Evolutionary conservation across 1,140 invertebrate species (phyloP), one percentile per base, ranked within the genome.

Genomic region (Sesamia nonagrioides): DNA sequence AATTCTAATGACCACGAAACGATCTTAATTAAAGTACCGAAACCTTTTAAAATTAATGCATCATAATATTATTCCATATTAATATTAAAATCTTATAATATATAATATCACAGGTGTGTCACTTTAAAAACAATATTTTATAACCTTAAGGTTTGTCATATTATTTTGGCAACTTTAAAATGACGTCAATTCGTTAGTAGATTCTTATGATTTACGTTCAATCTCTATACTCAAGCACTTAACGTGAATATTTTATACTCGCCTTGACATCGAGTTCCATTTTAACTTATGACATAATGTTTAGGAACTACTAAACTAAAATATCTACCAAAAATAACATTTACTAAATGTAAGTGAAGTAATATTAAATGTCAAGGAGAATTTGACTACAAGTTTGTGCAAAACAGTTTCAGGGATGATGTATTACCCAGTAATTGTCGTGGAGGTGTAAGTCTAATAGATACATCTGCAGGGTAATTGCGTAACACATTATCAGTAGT

Each of bases 201-300:
- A 50, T 69, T 61, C 11, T 9, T 9, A 69, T 69, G 66, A 69
- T 69, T 69, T 48, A 69, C 66, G 66, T 11, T 27, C 40, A 68
- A 68, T 60, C 60, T 37, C 6, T 40, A 40, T n/a, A 61, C 13
- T 2, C 8, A 40, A 61, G 21, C 54, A 37, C 42, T 69, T 69
- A 33, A 48, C 37, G 21, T 18, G 40, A 50, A 73, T 58, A 6
- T 73, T 58, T 58, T 40, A 52, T 71, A 48, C 33, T 68, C 17
- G 35, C 69, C 69, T 72, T 73, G 69, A 58, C 52, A 73, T 58
- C 52, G 27, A 73, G 52, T 40, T 73, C 35, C 50, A 37, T 72
- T 72, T 69, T 56, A 17, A 35, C 35, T 15, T 40, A 73, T 73
- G 71, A 73, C 71, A 73, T 73, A 73, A 73, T 73, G 50, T 58